Percentiles rank a stretch among this genome's conserved stretches.
Evolutionary conservation across 64 coral and sea anemone genomes (phyloP).

Genomic region (Montipora efflorescens): DNA sequence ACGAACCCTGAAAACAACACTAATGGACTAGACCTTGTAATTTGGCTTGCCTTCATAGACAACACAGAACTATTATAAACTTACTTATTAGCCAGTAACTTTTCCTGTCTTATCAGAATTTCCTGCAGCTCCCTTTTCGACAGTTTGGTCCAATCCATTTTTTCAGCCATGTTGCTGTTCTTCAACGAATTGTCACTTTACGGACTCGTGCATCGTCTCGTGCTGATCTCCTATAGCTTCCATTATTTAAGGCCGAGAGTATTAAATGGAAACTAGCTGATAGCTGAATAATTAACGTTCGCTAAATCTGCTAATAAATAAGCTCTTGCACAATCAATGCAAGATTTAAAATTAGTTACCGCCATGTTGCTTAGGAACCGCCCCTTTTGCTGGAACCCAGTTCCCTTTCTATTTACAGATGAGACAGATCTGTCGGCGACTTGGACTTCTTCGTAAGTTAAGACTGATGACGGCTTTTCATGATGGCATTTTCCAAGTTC

Average conservation of each 20-base stretch:
- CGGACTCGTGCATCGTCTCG: no score
- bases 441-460: no score
- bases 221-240: neutral
- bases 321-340: neutral
- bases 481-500: neutral
- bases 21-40: no score
- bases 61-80: neutral
- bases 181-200: neutral
- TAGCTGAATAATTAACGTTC: no score
- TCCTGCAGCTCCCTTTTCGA: conserved; percentile 62
- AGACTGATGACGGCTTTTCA: neutral
- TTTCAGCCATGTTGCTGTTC: conserved; percentile 49
- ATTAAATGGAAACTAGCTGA: neutral
- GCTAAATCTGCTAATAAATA: neutral
- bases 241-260: neutral
- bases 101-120: conserved; percentile 73
- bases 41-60: no score
- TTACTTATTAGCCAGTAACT: conserved; percentile 57
- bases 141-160: conserved; percentile 50
- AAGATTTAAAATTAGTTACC: neutral
- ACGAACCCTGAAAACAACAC: no score
- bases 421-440: neutral
- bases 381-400: neutral
- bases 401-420: neutral
- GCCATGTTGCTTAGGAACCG: conserved; percentile 42